Conservation (phyloP, 1,140 invertebrate genomes). For the Orussus abietinus region DNA sequence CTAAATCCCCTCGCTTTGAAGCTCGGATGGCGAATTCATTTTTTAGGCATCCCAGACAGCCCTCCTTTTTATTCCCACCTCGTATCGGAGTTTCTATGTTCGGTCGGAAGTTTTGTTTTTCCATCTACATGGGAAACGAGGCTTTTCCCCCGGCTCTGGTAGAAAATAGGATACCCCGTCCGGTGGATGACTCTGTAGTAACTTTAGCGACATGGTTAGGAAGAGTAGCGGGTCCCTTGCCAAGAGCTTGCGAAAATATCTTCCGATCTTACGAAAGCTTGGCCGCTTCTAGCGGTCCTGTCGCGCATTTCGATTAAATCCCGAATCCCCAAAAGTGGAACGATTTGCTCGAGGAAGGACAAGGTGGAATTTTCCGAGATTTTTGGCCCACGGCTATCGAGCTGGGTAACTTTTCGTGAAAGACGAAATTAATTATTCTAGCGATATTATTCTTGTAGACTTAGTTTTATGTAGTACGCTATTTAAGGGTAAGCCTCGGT, state of each 20-base stretch:
- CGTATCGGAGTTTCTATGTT: background rate
- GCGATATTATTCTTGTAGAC: background rate
- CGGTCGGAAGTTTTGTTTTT: conserved; percentile 21
- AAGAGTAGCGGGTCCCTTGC: conserved; percentile 8
- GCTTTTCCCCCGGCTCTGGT: conserved; percentile 11
- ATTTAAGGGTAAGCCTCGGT: too few species aligned
- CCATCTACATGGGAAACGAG: conserved; percentile 3
- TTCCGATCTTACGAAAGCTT: conserved; percentile 20
- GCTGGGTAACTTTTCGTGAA: background rate
- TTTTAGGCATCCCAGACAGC: too few species aligned
- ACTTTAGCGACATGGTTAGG: conserved; percentile 3
- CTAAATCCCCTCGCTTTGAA: too few species aligned
- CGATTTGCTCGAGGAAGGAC: background rate
- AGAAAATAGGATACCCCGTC: conserved; percentile 19
- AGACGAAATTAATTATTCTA: background rate
- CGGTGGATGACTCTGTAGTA: conserved; percentile 2
- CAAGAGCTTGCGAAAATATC: conserved; percentile 26
- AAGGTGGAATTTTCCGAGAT: conserved; percentile 10
- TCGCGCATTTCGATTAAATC: conserved; percentile 19
- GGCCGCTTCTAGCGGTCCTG: too few species aligned
- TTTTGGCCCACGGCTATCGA: conserved; percentile 2
- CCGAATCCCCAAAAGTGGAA: conserved; percentile 16
- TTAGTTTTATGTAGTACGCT: too few species aligned
- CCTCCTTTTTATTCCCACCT: too few species aligned
- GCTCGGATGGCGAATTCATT: too few species aligned